These are phyloP conservation scores for Plusia festucae DNA, from an alignment of 2,888 invertebrate genomes.

Conservation along the genomic window DNA sequence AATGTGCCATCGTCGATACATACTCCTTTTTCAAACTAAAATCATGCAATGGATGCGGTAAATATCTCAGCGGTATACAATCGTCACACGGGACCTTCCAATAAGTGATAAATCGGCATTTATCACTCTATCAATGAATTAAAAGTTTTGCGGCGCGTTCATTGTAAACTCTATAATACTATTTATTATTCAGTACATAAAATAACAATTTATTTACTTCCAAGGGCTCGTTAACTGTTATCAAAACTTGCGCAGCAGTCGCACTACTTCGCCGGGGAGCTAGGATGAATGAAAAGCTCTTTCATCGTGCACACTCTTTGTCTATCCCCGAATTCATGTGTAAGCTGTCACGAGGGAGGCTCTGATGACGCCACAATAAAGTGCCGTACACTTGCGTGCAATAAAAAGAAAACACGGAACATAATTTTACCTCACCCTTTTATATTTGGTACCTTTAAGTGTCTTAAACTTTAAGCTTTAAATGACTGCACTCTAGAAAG, in stretches of 20 bases:
- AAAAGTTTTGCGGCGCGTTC: slow-evolving; percentile 25
- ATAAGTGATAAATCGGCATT: slow-evolving; percentile 40
- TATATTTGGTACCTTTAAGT: slow-evolving; percentile 41
- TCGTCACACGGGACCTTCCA: slow-evolving; percentile 6
- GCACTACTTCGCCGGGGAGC: slow-evolving; percentile 64
- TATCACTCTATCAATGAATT: slow-evolving; percentile 33
- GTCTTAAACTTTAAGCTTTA: no score
- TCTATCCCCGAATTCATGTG: slow-evolving; percentile 81
- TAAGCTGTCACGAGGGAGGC: slow-evolving; percentile 74
- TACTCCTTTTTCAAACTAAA: slow-evolving; percentile 29
- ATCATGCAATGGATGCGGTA: slow-evolving; percentile 37
- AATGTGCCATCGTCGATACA: slow-evolving; percentile 7
- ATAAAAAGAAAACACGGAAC: slow-evolving; percentile 52
- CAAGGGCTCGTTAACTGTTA: slow-evolving; percentile 73
- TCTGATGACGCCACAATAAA: slow-evolving; percentile 75
- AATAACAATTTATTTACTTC: slow-evolving; percentile 56
- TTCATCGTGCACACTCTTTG: slow-evolving; percentile 79
- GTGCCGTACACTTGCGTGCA: slow-evolving; percentile 71
- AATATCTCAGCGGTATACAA: slow-evolving; percentile 18
- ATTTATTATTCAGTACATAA: slow-evolving; percentile 48
- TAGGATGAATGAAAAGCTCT: slow-evolving; percentile 75
- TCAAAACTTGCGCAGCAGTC: slow-evolving; percentile 69
- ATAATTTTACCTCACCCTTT: slow-evolving; percentile 33
- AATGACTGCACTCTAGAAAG: slow-evolving; percentile 31
- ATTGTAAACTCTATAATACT: slow-evolving; percentile 47